Evolutionary conservation across 2,113 vertebrate species (phyloP).

Genomic region (Albula glossodonta): DNA sequence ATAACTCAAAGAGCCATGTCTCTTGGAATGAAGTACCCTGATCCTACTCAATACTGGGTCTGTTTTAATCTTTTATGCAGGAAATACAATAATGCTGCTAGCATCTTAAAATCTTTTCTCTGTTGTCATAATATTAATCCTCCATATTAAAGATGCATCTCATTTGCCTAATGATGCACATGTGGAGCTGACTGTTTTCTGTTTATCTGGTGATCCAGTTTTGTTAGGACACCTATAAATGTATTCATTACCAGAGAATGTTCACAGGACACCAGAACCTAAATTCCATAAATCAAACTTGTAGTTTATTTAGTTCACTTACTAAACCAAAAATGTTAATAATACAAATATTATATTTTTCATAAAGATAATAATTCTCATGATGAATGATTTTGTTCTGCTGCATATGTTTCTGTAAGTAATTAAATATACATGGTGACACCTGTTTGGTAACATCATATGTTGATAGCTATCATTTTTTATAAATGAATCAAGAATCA

Average conservation of each 20-base stretch:
- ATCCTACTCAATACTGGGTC: not conserved
- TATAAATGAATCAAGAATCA: no score
- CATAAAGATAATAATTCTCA: no score
- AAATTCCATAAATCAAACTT: not conserved
- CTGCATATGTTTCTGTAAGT: no score
- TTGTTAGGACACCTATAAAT: no score
- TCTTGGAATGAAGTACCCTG: not conserved
- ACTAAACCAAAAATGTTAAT: no score
- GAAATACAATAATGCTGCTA: not conserved
- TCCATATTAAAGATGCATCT: not conserved
- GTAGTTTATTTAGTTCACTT: not conserved
- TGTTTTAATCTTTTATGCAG: not conserved
- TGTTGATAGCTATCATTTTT: no score
- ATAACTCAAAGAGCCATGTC: not conserved
- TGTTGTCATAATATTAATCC: not conserved
- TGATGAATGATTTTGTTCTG: no score
- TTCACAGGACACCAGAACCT: not conserved
- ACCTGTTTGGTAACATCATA: no score
- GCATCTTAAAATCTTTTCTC: not conserved
- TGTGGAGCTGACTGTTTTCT: not conserved
- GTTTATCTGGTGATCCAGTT: no score
- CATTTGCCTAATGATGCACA: not conserved
- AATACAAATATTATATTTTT: no score
- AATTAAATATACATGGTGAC: no score
- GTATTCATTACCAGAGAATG: no score